Evolutionary conservation across 2,797 vertebrate genomes (phyloP), one percentile per base, ranked within the genome.

Genomic region (Allenopithecus nigroviridis): DNA sequence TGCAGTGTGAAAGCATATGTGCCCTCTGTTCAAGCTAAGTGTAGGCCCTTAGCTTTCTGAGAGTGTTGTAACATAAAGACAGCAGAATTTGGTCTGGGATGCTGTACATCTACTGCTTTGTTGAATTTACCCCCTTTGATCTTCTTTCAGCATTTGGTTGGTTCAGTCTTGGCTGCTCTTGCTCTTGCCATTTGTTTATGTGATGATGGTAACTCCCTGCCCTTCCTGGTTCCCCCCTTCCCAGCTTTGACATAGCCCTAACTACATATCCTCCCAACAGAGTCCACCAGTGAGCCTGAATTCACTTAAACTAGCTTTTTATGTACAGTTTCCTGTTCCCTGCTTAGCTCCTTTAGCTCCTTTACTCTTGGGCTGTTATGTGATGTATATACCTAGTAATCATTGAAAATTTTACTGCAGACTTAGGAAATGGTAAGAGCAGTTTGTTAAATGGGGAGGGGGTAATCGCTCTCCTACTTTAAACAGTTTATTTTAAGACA

Each of bases 381-480:
- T 21, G 22, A 57, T 16, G 17, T 39, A 36, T 16, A 39, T 3
- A 46, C 39, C 5, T 39, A 84, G 13, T 64, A 86, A 70, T 75
- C 28, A 4, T 48, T 79, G 14, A 75, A 55, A 84, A 72, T 16
- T 46, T 88, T 53, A 43, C 24, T 22, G 1, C 68, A n/a, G 46
- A 87, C 12, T 26, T 39, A 61, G 83, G 28, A 64, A 75, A 50
- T n/a, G 9, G 16, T 50, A 41, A 22, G 8, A 92, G 39, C 30
- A 46, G 1, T 86, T 95, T 75, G 10, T 43, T 30, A 24, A 26
- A 22, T 50, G 76, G 30, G 22, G 16, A 13, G 21, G 28, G 33
- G 36, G 7, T 36, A 30, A 59, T 50, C 80, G 8, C 43, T 76
- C 17, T 93, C 80, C 70, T 91, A 89, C 5, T 86, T 97, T 84